Base-by-base conservation (phyloP, 2,888 invertebrate genomes). In the Anorthoa munda region DNA sequence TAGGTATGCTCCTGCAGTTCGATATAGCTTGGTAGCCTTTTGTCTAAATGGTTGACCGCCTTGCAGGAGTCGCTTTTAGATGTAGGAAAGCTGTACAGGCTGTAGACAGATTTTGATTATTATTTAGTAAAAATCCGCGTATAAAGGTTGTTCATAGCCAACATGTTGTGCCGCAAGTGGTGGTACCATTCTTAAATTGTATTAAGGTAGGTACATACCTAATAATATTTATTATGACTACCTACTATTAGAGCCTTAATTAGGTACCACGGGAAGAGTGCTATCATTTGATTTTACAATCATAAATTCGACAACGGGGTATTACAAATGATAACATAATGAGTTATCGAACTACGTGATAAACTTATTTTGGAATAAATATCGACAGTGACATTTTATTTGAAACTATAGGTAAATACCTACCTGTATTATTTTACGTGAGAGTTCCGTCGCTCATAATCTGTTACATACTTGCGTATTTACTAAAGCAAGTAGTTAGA, bases 241-340 rank as follows among this genome's bases (percentile, higher is more conserved):
- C 48, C 18, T 51, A 15, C n/a, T 45, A 56, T 21, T 18, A 4
- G 21, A 23, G 39, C 17, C 23, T 5, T 18, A 17, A 26, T 66
- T 70, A 9, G 26, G 51, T 23, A 21, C 21, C 45, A 31, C 17
- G 17, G n/a, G 21, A 53, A 31, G 17, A 74, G 51, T 51, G 45
- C 74, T 77, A 50, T 58, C 3, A 67, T 23, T 63, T 66, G 39
- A 63, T 81, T 72, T 53, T 50, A 72, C 50, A 55, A 68, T 78
- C 53, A 45, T 17, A 58, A 69, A 64, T 63, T 69, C 51, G 51
- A 74, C 58, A 74, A 51, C 74, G 31, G 21, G 53, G 21, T 66
- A 73, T 65, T 77, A 82, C n/a, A 53, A 46, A 48, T n/a, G 81
- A 74, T 83, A 78, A 60, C 48, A 26, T 78, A 69, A 64, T 64